Conservation (phyloP, 2,113 vertebrate genomes). For the Zapus hudsonius region DNA sequence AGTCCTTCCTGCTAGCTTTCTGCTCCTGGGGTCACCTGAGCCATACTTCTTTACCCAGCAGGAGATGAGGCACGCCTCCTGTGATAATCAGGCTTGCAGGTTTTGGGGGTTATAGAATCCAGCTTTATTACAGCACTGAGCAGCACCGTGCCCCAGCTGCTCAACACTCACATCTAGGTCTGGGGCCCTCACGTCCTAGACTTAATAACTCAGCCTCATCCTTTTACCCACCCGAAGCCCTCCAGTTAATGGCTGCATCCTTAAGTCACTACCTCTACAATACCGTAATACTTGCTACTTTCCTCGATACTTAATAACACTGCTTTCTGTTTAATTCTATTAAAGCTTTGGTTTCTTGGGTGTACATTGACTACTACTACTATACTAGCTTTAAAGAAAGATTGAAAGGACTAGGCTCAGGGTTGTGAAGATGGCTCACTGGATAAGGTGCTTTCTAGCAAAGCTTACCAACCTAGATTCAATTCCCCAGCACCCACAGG, state of each 20-base stretch:
- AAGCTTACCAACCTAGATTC: no score
- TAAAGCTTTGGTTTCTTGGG: conserved; percentile 26
- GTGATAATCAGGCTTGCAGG: background rate
- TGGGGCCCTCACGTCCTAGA: background rate
- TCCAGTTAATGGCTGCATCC: background rate
- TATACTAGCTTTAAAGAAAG: no score
- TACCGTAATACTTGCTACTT: background rate
- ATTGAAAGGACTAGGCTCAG: no score
- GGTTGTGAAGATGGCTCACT: no score
- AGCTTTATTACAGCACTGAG: background rate
- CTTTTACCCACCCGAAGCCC: background rate
- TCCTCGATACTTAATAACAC: background rate
- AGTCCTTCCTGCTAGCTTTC: background rate
- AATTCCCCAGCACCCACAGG: no score
- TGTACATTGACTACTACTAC: background rate
- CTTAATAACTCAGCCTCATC: background rate
- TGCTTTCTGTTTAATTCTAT: conserved; percentile 12
- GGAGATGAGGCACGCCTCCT: background rate
- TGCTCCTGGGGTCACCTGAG: background rate
- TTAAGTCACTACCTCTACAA: background rate
- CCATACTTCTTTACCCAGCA: background rate
- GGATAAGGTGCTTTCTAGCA: no score
- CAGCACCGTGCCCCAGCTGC: background rate
- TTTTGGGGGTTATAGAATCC: background rate
- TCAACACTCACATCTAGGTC: background rate